Percentiles rank a stretch among this genome's conserved stretches.
Conservation (phyloP, 2,888 invertebrate genomes). For the Dioctria linearis region DNA sequence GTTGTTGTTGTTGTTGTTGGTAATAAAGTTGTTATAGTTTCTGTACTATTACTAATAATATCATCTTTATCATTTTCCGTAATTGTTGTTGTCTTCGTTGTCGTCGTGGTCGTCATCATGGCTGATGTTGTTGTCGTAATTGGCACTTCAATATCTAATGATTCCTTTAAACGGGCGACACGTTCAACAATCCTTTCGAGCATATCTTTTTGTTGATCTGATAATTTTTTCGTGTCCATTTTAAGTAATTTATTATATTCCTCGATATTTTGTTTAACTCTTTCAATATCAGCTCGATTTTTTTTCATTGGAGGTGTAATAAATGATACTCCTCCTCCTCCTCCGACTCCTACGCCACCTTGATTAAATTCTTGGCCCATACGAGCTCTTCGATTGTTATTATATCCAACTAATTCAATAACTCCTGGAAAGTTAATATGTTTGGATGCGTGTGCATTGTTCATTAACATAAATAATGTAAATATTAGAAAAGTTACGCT, state of each 20-base stretch:
- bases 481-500: conserved; percentile 45
- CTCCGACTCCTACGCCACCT: not conserved
- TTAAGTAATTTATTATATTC: conserved; percentile 69
- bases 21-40: conserved; percentile 38
- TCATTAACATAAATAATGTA: conserved; percentile 27
- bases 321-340: not conserved
- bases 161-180: conserved; percentile 69
- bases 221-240: conserved; percentile 68
- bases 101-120: not conserved
- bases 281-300: conserved; percentile 69
- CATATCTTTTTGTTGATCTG: conserved; percentile 70
- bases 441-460: conserved; percentile 52
- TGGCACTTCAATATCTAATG: conserved; percentile 65
- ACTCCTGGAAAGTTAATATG: conserved; percentile 67
- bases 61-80: not conserved
- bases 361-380: conserved; percentile 57
- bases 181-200: conserved; percentile 70
- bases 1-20: conserved; percentile 3
- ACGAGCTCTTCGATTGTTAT: conserved; percentile 65
- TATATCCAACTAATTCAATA: conserved; percentile 69
- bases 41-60: not conserved
- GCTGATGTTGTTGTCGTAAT: conserved; percentile 18
- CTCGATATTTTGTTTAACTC: conserved; percentile 68
- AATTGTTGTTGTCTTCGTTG: not conserved
- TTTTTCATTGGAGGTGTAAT: conserved; percentile 65